Evolutionary conservation across 2,113 vertebrate genomes (phyloP), one percentile per base, ranked within the genome.

Genomic region (Eptesicus fuscus): DNA sequence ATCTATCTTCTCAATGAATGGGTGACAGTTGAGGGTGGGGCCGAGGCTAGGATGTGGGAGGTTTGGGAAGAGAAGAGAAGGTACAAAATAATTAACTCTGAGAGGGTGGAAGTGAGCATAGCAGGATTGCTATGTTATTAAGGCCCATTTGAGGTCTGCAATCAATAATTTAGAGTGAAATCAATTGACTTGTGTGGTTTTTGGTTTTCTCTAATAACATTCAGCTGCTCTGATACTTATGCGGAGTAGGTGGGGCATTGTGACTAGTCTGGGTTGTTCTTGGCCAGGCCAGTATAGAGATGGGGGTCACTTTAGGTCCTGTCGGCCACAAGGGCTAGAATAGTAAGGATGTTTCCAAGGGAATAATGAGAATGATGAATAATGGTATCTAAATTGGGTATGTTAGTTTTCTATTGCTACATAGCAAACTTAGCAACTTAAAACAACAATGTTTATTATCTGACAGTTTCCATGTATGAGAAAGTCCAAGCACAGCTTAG

Each of bases 351-450:
- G n/a, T 70, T 61, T 77, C 76, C 59, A 87, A 91, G 51, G 30
- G 35, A 65, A n/a, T 63, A 28, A 88, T 91, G 78, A 96, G 71
- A 87, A 91, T 88, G 70, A 70, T 83, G 44, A 37, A 78, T 78
- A 83, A 91, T 63, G 83, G 83, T 94, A 88, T 82, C 78, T 83
- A 88, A 86, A 30, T 22, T 74, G 69, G 42, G 30, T 42, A 7
- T 86, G 69, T 83, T 90, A 17, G 44, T 86, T 80, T 93, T 90
- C 53, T 74, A 80, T 85, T 89, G 79, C 23, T 79, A 63, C 53
- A 53, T 47, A 95, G 69, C 49, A 70, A 71, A 79, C 7, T 63
- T 84, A 76, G 30, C 40, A 93, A 80, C n/a, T 91, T 85, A 82
- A 90, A 93, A 85, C 23, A 51, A 80, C 28, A 89, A 65, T 49